phyloP scores from a whole-genome alignment of 2,797 vertebrate species.

The Sparidentex hasta region DNA sequence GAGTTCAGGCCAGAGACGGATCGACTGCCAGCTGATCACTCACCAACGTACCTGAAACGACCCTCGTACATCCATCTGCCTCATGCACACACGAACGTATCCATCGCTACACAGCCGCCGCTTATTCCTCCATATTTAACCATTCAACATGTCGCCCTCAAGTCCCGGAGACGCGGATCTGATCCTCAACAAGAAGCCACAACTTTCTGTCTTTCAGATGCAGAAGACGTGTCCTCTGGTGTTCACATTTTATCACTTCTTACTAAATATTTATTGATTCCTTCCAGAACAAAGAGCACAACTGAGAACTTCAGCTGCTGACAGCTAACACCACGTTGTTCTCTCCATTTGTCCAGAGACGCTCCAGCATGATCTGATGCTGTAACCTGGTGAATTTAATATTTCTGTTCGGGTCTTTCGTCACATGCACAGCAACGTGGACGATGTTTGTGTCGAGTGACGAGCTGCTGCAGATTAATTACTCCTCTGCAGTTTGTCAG shows the following conservation, averaged over 20 bases:
- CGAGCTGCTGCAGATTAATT: too few species aligned
- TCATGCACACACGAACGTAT: neutral
- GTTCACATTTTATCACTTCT: neutral
- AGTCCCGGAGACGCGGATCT: neutral
- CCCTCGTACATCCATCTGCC: neutral
- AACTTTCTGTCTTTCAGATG: neutral
- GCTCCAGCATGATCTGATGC: too few species aligned
- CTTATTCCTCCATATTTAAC: neutral
- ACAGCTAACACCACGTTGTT: too few species aligned
- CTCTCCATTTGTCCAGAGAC: too few species aligned
- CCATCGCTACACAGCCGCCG: neutral
- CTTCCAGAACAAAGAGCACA: neutral
- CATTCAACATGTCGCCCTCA: neutral
- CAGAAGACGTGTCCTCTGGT: neutral
- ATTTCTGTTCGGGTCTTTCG: too few species aligned
- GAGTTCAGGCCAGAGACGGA: conserved; percentile 8
- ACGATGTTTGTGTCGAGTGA: too few species aligned
- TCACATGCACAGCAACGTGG: too few species aligned
- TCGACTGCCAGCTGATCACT: conserved; percentile 13
- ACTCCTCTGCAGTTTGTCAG: too few species aligned
- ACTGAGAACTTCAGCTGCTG: neutral
- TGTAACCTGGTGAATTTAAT: too few species aligned
- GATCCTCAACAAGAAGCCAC: too few species aligned
- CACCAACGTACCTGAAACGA: conserved; percentile 2
- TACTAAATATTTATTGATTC: neutral